A percentile compares a stretch with the other conserved stretches of the same genome.
Evolutionary conservation across 2,113 vertebrate species (phyloP).

Genomic region (Ranitomeya variabilis): DNA sequence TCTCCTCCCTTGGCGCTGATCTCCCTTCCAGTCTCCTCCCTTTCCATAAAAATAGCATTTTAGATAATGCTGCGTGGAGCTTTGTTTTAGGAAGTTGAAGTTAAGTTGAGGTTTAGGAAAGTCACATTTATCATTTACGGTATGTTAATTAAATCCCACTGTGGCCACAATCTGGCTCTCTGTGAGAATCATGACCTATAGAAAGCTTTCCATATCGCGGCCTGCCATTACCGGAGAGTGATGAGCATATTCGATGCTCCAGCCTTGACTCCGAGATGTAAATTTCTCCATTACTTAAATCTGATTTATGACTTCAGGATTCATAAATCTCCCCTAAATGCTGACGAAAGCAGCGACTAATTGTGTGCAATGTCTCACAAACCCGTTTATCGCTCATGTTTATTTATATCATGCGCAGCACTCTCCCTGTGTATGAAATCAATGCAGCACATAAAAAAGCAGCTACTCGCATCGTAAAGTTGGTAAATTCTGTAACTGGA

Average conservation of each 20-base stretch:
- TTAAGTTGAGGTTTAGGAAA: background rate
- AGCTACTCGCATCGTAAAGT: background rate
- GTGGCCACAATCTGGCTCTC: background rate
- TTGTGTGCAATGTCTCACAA: conserved; percentile 1
- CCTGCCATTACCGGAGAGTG: background rate
- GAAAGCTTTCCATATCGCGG: background rate
- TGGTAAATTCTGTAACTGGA: background rate
- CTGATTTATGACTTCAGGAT: conserved; percentile 1
- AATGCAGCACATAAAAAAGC: conserved; percentile 13
- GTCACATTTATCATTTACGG: background rate
- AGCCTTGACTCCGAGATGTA: conserved; percentile 9
- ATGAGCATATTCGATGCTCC: background rate
- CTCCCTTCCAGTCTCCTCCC: too few relatives aligned
- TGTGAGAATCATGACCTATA: background rate
- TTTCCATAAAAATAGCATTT: too few relatives aligned
- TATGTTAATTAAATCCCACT: background rate
- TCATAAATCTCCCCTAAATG: conserved; percentile 30
- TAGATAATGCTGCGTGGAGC: background rate
- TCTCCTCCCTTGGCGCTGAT: too few relatives aligned
- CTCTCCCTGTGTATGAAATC: background rate
- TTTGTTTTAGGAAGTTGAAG: background rate
- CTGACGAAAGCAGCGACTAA: conserved; percentile 43
- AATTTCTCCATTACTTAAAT: background rate
- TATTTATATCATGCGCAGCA: background rate
- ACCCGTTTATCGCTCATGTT: conserved; percentile 2